phyloP scores from a whole-genome alignment of 1,140 invertebrate species.

The Cotesia glomerata region DNA sequence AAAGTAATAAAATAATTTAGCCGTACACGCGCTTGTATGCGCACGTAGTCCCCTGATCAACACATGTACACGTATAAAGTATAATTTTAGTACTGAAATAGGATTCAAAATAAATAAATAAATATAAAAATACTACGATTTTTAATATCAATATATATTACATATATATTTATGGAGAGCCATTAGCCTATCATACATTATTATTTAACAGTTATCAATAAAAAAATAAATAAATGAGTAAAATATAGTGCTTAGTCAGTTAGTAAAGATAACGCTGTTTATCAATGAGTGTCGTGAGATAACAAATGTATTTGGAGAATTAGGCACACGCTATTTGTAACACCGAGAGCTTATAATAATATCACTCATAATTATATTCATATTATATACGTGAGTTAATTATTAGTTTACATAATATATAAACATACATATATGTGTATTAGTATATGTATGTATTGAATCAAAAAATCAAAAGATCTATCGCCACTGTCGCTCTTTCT shows the following conservation, averaged over 20 bases:
- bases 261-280: conserved; percentile 17
- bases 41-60: conserved; percentile 7
- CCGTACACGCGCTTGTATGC: conserved; percentile 4
- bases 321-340: conserved; percentile 28
- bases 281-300: conserved; percentile 37
- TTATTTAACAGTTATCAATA: conserved; percentile 33
- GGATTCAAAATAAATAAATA: conserved; percentile 25
- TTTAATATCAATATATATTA: conserved; percentile 43
- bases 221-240: not conserved
- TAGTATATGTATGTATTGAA: not conserved
- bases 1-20: conserved; percentile 11
- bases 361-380: too few species aligned
- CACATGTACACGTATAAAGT: conserved; percentile 32
- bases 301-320: conserved; percentile 27
- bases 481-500: conserved; percentile 21
- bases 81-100: conserved; percentile 33
- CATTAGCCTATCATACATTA: conserved; percentile 38
- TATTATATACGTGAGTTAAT: too few species aligned
- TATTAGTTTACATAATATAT: too few species aligned
- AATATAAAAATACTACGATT: conserved; percentile 47
- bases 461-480: conserved; percentile 2
- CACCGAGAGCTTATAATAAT: not conserved
- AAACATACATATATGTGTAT: too few species aligned
- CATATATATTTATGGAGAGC: conserved; percentile 40
- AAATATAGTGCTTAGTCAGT: conserved; percentile 22